phyloP scores from a whole-genome alignment of 2,888 invertebrate genomes.

The Acronicta leporina region DNA sequence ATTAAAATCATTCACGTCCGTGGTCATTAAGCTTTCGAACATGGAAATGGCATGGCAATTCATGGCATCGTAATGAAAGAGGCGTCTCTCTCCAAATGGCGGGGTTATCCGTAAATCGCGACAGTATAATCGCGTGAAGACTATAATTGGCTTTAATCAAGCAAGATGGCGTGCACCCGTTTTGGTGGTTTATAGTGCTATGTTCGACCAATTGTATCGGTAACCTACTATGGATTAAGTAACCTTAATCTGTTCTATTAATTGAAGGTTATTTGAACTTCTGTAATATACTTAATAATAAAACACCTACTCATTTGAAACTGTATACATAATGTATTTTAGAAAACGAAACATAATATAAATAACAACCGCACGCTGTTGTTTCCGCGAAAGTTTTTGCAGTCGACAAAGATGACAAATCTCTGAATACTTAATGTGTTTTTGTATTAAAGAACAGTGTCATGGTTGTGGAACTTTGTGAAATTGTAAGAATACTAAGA shows the following conservation, averaged over 20 bases:
- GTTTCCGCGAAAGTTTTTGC: constrained; percentile 38
- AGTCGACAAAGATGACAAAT: constrained; percentile 45
- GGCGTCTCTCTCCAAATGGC: constrained; percentile 78
- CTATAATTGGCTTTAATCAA: constrained; percentile 84
- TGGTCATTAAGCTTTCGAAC: constrained; percentile 72
- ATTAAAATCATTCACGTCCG: constrained; percentile 69
- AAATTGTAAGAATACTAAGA: constrained; percentile 63
- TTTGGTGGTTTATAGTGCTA: constrained; percentile 57
- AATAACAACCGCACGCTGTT: constrained; percentile 24
- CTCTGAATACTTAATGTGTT: constrained; percentile 45
- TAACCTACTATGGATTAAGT: constrained; percentile 65
- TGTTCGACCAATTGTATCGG: constrained; percentile 65
- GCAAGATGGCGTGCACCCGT: constrained; percentile 75
- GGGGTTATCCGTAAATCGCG: constrained; percentile 79
- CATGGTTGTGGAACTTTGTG: constrained; percentile 54
- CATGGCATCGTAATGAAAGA: constrained; percentile 76
- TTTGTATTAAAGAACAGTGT: constrained; percentile 41
- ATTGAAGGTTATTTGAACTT: too few relatives aligned
- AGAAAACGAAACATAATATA: constrained; percentile 37
- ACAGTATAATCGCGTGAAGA: constrained; percentile 81
- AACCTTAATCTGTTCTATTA: constrained; percentile 58
- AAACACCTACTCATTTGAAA: too few relatives aligned
- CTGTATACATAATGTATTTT: background rate
- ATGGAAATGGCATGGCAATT: constrained; percentile 76
- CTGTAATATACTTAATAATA: too few relatives aligned